These are phyloP conservation scores for Drosophila novamexicana DNA, from an alignment of 1,140 invertebrate genomes.

Conservation along the genomic window DNA sequence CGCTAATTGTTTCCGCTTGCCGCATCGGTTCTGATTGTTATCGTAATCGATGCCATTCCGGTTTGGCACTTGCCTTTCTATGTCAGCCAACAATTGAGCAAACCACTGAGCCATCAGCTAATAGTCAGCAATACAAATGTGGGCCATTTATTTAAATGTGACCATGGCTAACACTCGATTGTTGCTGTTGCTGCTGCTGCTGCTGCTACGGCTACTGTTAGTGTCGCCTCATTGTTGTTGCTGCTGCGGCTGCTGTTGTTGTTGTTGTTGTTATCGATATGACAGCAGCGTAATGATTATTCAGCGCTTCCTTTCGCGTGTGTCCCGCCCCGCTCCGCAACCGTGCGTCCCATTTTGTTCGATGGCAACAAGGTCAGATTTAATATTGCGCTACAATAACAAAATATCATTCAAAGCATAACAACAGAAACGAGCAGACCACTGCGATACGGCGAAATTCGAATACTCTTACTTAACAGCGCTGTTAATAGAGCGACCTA, in stretches of 20 bases:
- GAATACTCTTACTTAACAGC: conserved; percentile 31
- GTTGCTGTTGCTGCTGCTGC: background rate
- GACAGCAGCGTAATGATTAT: conserved; percentile 71
- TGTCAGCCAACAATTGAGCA: conserved; percentile 47
- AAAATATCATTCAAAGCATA: conserved; percentile 46
- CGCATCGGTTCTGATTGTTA: conserved; percentile 50
- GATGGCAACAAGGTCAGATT: conserved; percentile 76
- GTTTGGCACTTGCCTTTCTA: conserved; percentile 59
- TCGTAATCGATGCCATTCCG: conserved; percentile 62
- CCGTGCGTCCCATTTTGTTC: conserved; percentile 43
- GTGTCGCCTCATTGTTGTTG: background rate
- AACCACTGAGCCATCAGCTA: conserved; percentile 9
- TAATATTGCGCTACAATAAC: conserved; percentile 65
- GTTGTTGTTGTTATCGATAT: conserved; percentile 60
- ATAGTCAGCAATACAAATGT: conserved; percentile 38
- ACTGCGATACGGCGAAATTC: conserved; percentile 9
- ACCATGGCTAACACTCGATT: conserved; percentile 14
- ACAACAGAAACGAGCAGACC: conserved; percentile 7
- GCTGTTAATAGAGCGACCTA: background rate
- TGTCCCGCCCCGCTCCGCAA: conserved; percentile 16
- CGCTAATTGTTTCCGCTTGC: conserved; percentile 47
- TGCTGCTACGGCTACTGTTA: background rate
- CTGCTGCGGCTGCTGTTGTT: background rate
- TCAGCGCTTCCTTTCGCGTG: conserved; percentile 80
- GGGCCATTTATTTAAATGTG: conserved; percentile 52